phyloP scores from a whole-genome alignment of 2,113 vertebrate species.

The Chaetops frenatus region DNA sequence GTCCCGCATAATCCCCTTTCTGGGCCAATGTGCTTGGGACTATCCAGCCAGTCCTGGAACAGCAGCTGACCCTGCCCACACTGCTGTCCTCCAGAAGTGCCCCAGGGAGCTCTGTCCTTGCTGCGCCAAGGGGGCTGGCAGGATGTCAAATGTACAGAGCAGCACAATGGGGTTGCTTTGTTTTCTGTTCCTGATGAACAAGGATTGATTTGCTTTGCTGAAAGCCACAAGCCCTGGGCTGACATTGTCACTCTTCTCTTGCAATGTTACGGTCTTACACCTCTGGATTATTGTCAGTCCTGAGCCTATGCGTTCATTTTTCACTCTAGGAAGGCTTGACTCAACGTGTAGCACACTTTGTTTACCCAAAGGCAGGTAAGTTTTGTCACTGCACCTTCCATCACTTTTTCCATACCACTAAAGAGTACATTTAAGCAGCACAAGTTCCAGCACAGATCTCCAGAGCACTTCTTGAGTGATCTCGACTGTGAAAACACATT shows the following conservation, averaged over 20 bases:
- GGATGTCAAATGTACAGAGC: fast-evolving
- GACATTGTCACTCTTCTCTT: background rate
- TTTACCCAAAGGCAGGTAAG: background rate
- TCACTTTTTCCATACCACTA: background rate
- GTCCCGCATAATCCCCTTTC: background rate
- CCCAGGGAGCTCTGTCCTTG: background rate
- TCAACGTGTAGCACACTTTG: background rate
- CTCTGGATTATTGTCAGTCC: background rate
- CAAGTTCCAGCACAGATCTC: background rate
- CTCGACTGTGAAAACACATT: background rate
- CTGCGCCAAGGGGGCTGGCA: background rate
- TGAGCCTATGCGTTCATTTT: background rate
- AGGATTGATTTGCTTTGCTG: background rate
- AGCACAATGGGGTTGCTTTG: background rate
- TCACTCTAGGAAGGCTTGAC: background rate
- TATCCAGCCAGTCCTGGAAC: background rate
- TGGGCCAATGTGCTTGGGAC: background rate
- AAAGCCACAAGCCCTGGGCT: background rate
- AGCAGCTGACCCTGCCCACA: background rate
- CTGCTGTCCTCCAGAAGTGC: background rate
- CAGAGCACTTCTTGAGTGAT: background rate
- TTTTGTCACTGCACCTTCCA: background rate
- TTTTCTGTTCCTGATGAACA: background rate
- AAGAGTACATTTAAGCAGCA: background rate
- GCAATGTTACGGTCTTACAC: background rate